Evolutionary conservation across 37 sponge, comb jelly and placozoan species (phyloP).

Genomic region (Ianthella basta): DNA sequence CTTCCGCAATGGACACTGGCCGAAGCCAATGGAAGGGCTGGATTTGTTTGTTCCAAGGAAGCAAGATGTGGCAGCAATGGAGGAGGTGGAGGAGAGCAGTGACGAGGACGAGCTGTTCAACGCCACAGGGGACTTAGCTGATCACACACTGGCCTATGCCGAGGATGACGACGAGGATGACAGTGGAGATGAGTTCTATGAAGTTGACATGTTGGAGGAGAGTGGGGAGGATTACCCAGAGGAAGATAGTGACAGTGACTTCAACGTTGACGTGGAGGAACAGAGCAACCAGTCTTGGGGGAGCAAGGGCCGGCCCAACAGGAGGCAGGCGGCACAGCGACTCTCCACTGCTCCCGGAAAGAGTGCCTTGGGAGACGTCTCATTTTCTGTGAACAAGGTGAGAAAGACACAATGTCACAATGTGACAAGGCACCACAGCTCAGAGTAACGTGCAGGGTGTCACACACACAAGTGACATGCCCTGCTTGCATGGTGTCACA

Average conservation of each 20-base stretch:
- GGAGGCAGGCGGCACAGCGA: neutral
- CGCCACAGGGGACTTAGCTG: neutral
- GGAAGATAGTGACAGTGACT: constrained; percentile 28
- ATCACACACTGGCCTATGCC: constrained; percentile 4
- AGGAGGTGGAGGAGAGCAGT: constrained; percentile 7
- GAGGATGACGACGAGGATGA: neutral
- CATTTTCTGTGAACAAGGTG: constrained; percentile 23
- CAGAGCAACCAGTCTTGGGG: neutral
- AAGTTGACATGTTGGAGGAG: neutral
- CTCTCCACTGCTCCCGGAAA: neutral
- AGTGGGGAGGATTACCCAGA: too few species aligned
- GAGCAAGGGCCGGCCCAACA: neutral
- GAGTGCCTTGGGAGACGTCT: neutral
- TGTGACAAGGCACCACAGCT: too few species aligned
- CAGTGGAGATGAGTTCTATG: neutral
- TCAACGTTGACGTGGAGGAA: constrained; percentile 9
- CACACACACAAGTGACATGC: too few species aligned
- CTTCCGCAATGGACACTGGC: constrained; percentile 74
- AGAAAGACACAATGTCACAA: too few species aligned
- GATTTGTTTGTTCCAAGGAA: constrained; percentile 65
- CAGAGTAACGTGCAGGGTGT: too few species aligned
- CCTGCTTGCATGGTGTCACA: too few species aligned
- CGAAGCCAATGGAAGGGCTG: constrained; percentile 86
- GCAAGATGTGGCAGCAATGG: constrained; percentile 8
- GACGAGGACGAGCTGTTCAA: constrained; percentile 7